These are phyloP conservation scores for Thunnus maccoyii DNA, from an alignment of 2,113 vertebrate genomes.

Conservation along the genomic window DNA sequence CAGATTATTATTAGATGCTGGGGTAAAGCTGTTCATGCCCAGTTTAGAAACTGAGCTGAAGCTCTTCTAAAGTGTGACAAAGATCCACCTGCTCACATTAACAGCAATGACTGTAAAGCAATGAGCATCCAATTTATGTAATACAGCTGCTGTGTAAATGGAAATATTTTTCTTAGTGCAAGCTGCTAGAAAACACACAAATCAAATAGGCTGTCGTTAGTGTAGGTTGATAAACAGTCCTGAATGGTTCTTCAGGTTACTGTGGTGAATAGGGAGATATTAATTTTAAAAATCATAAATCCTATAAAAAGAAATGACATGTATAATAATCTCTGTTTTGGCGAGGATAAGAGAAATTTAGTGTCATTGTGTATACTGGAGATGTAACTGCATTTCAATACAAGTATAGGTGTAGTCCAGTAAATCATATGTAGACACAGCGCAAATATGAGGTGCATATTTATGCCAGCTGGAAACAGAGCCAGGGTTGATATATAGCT, in stretches of 20 bases:
- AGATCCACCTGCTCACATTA: constrained; percentile 17
- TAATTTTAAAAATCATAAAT: constrained; percentile 11
- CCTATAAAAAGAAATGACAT: not conserved
- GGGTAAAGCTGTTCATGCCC: no score
- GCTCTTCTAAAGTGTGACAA: not conserved
- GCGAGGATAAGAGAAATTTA: not conserved
- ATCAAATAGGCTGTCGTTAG: constrained; percentile 14
- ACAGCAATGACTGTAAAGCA: constrained; percentile 13
- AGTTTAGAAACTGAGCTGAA: no score
- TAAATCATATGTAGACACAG: constrained; percentile 3
- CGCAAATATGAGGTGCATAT: not conserved
- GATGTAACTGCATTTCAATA: constrained; percentile 7
- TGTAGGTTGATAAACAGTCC: not conserved
- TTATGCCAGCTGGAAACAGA: not conserved
- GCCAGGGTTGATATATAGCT: not conserved
- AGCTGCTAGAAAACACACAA: not conserved
- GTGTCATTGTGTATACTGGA: not conserved
- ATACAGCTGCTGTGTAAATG: not conserved
- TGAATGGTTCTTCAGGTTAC: not conserved
- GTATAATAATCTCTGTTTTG: constrained; percentile 12
- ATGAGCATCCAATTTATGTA: constrained; percentile 1
- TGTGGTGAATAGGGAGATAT: not conserved
- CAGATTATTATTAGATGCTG: no score
- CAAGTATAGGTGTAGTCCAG: not conserved
- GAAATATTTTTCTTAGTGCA: not conserved